Evolutionary conservation across 2,888 invertebrate genomes (phyloP), one percentile per base, ranked within the genome.

Genomic region (Agrenia bidenticulata): DNA sequence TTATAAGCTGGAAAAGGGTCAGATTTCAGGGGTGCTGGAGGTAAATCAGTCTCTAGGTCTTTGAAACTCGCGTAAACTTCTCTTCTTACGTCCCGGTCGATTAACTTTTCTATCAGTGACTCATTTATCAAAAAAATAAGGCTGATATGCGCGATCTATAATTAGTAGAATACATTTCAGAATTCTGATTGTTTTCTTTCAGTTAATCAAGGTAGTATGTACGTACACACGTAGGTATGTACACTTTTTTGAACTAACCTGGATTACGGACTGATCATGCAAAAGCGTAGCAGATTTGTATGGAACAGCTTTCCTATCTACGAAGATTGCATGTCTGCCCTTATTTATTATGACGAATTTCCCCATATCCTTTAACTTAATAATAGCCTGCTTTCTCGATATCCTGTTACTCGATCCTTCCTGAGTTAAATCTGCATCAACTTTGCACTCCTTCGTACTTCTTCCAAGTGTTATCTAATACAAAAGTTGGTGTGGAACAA

Each of bases 401-500:
- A 94, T 88, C 82, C 96, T 97, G 80, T 90, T 90, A 0, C 96
- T 90, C 0, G 96, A 95, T 0, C 97, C 97, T 81, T 98, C 97
- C 50, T 96, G 82, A 0, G 89, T 88, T 55, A 98, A 82, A 81
- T 98, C 95, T 26, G 97, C 94, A 81, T 98, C 97, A 41, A 98
- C 94, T 60, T 67, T 66, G 77, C 90, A 88, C 78, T 94, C 94
- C 77, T 90, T 89, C 0, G 94, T 91, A 70, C 89, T 88, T 66
- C 97, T 85, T 0, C 97, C 97, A 49, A 98, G 87, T 0, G 94
- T 94, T 57, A 97, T 95, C 88, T 90, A 56, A 50, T 13, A 60
- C 45, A 49, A 24, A 32, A 32, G 32, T 49, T 59, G n/a, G 57
- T 32, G 32, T 32, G 32, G 32, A 13, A 45, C 4, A 45, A 39